These are phyloP conservation scores for Tolmerus cingulatus DNA, from an alignment of 2,888 invertebrate genomes.

Conservation along the genomic window DNA sequence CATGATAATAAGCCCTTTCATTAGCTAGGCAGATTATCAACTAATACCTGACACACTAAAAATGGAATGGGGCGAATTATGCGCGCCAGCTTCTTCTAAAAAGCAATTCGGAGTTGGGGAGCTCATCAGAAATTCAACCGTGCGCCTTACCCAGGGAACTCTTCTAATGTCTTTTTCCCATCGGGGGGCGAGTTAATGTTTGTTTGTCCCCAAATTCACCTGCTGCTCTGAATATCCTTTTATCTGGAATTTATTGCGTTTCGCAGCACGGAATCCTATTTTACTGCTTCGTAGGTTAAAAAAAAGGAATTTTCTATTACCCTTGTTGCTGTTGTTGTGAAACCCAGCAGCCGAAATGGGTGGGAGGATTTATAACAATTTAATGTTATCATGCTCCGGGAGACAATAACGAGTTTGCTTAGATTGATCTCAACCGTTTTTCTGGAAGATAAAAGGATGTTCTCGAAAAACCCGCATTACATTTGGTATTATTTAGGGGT, in stretches of 20 bases:
- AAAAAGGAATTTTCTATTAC: background rate
- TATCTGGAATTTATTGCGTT: background rate
- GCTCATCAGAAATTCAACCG: background rate
- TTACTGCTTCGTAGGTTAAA: background rate
- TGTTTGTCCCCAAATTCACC: background rate
- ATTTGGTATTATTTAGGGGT: background rate
- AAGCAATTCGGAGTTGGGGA: background rate
- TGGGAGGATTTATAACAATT: background rate
- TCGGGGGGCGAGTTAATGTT: background rate
- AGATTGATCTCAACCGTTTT: background rate
- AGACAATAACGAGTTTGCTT: background rate
- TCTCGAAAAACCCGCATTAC: background rate
- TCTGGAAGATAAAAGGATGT: background rate
- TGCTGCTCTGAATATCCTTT: background rate
- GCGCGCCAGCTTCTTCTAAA: background rate
- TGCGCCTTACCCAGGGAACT: background rate
- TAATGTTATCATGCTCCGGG: background rate
- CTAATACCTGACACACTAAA: background rate
- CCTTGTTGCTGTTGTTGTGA: background rate
- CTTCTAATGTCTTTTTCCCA: background rate
- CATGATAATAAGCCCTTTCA: background rate
- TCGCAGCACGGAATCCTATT: background rate
- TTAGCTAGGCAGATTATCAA: background rate
- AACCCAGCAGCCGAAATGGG: background rate
- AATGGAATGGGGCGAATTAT: background rate